Percentiles rank a stretch among this genome's conserved stretches.
Evolutionary conservation across 2,113 vertebrate genomes (phyloP).

Genomic region (Gallinago paraguaiae): DNA sequence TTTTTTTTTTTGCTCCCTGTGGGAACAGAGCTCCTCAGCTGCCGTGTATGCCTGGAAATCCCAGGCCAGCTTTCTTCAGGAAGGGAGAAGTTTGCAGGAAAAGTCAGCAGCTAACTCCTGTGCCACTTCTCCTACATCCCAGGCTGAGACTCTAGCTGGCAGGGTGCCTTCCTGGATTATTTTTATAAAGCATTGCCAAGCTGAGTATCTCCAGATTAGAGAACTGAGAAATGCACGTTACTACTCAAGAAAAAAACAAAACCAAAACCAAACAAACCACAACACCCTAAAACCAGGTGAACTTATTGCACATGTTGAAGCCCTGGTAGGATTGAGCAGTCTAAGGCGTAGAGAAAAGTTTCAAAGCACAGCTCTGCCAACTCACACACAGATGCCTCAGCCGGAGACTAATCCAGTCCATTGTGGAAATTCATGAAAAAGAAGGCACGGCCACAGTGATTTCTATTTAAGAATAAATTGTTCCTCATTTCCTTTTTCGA

Average conservation of each 20-base stretch:
- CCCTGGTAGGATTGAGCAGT: background rate
- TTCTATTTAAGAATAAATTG: conserved; percentile 10
- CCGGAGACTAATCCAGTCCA: background rate
- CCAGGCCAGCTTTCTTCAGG: background rate
- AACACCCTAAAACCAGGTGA: background rate
- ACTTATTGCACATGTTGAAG: background rate
- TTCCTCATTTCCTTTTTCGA: background rate
- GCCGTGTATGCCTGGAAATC: background rate
- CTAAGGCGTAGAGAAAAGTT: background rate
- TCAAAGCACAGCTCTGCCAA: background rate
- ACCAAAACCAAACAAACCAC: background rate
- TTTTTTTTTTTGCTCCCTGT: background rate
- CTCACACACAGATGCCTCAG: background rate
- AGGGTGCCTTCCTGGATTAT: background rate
- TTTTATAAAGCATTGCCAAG: background rate
- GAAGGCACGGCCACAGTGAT: background rate
- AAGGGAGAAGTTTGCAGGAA: background rate
- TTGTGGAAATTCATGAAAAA: background rate
- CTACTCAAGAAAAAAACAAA: too few species aligned
- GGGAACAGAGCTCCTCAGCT: background rate
- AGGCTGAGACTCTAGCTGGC: background rate
- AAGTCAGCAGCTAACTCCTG: background rate
- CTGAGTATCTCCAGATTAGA: background rate
- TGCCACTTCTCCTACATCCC: background rate
- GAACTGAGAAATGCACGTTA: background rate